Base-by-base conservation (phyloP, 35 echinoderm and acorn worm genomes). In the Ptychodera flava region DNA sequence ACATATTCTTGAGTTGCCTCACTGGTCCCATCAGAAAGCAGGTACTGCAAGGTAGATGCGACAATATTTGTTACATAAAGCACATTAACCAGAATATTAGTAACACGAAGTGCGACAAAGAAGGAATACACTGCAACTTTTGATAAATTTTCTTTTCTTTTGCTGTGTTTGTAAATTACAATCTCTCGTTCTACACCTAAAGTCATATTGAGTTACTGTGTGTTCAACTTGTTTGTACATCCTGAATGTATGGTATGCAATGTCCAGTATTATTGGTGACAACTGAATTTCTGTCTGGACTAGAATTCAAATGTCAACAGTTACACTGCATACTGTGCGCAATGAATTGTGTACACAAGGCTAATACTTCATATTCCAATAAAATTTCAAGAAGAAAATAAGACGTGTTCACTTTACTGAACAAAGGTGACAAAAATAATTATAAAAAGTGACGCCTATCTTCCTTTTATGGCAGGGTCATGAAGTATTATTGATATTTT, bases 11-110 rank as follows among this genome's bases (percentile, higher is more conserved):
- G 32, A 93, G 34, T 53, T 97, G 95, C 33, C 82, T 86, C 38
- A 97, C 84, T 77, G 95, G 95, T 0, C 95, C 95, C 92, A 97
- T 93, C 35, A 97, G 79, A 77, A 97, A 97, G 77, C 90, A 83
- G 1, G 92, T 94, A 53, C 92, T 94, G 22, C 6, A 64, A 22
- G 6, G 45, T 12, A 64, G 22, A 64, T 12, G 22, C 6, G 6
- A 64, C 6, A 64, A 64, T 22, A 64, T 6, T 64, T 64, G 6
- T 12, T 12, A 64, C 45, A 64, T 12, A 22, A 22, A 64, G 45
- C 22, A 64, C 6, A 64, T 12, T 64, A 64, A 12, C 22, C 6
- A 22, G 22, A 64, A 12, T 22, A 6, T 64, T 64, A 12, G 22
- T 64, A 6, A 12, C n/a, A n/a, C n/a, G n/a, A n/a, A n/a, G n/a